Conservation (phyloP, 2,113 vertebrate genomes). For the Rhadina sibilatrix region DNA sequence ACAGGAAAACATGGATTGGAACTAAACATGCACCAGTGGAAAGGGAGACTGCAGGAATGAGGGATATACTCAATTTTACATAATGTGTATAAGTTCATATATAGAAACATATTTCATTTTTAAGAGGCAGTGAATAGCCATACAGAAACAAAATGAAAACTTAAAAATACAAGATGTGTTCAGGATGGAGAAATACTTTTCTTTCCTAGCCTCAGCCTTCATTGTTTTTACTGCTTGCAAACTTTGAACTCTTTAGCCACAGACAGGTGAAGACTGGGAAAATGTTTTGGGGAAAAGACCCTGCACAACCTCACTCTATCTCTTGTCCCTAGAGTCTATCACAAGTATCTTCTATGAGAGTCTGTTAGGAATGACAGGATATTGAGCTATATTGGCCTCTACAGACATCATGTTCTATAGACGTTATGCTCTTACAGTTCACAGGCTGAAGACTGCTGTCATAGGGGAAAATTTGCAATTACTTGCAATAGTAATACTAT, state of each 20-base stretch:
- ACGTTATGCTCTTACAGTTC: rapidly evolving
- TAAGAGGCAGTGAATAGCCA: neutral
- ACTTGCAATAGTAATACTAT: neutral
- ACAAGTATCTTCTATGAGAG: neutral
- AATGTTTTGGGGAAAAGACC: neutral
- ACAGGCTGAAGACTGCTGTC: neutral
- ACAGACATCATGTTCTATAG: neutral
- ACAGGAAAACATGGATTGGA: neutral
- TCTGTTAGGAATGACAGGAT: neutral
- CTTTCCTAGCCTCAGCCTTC: neutral
- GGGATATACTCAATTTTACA: neutral
- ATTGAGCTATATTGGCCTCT: neutral
- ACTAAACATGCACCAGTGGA: neutral
- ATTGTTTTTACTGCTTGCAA: neutral
- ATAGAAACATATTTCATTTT: neutral
- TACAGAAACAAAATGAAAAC: neutral
- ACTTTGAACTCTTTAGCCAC: neutral
- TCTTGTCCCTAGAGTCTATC: neutral
- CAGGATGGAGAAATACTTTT: neutral
- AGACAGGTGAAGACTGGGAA: neutral
- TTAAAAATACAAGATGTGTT: neutral
- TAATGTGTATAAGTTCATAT: neutral
- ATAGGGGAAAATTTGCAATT: neutral
- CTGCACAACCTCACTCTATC: neutral
- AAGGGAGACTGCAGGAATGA: neutral